A percentile compares a stretch with the other conserved stretches of the same genome.
Evolutionary conservation across 2,113 vertebrate genomes (phyloP).

Genomic region (Antechinus stuartii): DNA sequence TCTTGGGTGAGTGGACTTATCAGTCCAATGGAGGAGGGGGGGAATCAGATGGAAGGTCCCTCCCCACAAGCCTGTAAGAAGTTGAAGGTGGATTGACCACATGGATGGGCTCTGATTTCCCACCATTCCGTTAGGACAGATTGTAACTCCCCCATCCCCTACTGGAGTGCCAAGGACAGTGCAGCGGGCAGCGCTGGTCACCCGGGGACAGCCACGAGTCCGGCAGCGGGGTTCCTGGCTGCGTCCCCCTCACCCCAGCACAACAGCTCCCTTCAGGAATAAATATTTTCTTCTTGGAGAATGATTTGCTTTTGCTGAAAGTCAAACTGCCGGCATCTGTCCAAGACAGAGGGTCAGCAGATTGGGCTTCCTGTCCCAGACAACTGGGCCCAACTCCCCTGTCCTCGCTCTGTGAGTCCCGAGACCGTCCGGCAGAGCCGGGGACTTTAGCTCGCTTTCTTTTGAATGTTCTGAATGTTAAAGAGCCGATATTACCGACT

Average conservation of each 20-base stretch:
- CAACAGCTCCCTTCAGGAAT: not conserved
- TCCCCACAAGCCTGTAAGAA: not conserved
- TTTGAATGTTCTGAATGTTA: not conserved
- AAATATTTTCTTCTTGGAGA: not conserved
- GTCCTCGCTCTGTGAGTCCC: not conserved
- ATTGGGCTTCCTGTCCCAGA: not conserved
- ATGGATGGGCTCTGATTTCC: not conserved
- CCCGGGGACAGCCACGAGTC: not conserved
- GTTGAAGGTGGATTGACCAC: not conserved
- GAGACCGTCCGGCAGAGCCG: not conserved
- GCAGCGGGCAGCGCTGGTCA: not conserved
- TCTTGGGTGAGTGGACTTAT: not conserved
- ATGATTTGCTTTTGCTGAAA: not conserved
- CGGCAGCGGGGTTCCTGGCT: not conserved
- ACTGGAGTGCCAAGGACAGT: not conserved
- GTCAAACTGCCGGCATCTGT: not conserved
- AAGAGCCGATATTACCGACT: not conserved
- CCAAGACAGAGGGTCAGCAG: not conserved
- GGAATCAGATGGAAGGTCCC: too few relatives aligned
- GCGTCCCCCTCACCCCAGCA: not conserved
- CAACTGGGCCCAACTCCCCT: not conserved
- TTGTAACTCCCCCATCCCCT: not conserved
- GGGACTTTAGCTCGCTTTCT: not conserved
- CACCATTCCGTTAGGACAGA: not conserved
- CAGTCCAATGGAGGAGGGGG: not conserved